Conservation (phyloP, 2,113 vertebrate genomes). For the Prunella fulvescens region DNA sequence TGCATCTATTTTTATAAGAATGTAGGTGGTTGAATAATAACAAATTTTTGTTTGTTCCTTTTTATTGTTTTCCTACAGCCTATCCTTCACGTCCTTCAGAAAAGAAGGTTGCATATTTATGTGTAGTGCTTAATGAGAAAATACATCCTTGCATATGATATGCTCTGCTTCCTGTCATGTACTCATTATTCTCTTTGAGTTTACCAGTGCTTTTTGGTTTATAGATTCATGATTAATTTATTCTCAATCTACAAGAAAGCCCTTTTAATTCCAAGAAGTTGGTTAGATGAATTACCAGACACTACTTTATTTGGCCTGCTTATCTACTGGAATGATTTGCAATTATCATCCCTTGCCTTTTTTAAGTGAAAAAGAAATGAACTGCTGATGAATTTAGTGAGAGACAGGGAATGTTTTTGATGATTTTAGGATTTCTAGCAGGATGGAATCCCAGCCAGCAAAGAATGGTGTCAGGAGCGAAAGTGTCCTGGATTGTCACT, state of each 20-base stretch:
- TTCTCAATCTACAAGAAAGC: slow-evolving; percentile 51
- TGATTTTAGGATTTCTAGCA: background rate
- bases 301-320: slow-evolving; percentile 19
- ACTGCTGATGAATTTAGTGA: background rate
- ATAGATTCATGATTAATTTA: slow-evolving; percentile 64
- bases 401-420: background rate
- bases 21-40: background rate
- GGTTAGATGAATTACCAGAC: slow-evolving; percentile 43
- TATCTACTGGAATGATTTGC: slow-evolving; percentile 20
- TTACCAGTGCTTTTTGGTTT: slow-evolving; percentile 50
- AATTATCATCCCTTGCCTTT: background rate
- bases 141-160: slow-evolving; percentile 55
- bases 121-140: slow-evolving; percentile 53
- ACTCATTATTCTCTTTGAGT: slow-evolving; percentile 57
- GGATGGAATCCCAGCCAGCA: background rate
- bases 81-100: slow-evolving; percentile 16
- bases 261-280: slow-evolving; percentile 58
- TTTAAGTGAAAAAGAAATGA: background rate
- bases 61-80: slow-evolving; percentile 19
- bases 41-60: slow-evolving; percentile 23
- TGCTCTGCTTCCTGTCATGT: slow-evolving; percentile 56
- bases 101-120: slow-evolving; percentile 55
- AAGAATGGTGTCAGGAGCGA: background rate
- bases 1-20: background rate
- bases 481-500: background rate